Percentiles rank a stretch among this genome's conserved stretches.
These are phyloP conservation scores for Andrena cerasifolii DNA, from an alignment of 1,140 invertebrate species.

Conservation along the genomic window DNA sequence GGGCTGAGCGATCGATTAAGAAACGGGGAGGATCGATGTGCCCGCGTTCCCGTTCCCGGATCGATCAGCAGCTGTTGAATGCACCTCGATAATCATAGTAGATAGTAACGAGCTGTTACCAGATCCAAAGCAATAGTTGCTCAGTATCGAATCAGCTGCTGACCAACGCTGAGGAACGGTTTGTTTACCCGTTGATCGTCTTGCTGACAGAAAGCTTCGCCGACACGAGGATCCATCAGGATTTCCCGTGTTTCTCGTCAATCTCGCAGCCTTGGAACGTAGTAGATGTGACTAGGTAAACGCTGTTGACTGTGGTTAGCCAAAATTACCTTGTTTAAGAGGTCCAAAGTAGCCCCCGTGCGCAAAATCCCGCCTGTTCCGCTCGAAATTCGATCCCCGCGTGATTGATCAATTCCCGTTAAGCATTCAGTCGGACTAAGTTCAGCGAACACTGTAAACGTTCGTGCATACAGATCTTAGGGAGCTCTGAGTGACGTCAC, in stretches of 20 bases:
- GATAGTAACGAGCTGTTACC: conserved; percentile 7
- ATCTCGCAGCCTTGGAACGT: background rate
- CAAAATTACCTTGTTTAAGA: conserved; percentile 27
- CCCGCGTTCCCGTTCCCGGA: background rate
- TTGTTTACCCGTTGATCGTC: no score
- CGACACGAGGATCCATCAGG: no score
- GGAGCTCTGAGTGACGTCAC: no score
- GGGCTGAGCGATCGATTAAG: background rate
- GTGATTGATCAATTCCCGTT: background rate
- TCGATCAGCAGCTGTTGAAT: conserved; percentile 8
- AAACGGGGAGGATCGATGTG: background rate
- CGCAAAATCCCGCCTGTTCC: conserved; percentile 11
- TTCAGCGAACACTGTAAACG: no score
- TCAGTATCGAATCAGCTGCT: conserved; percentile 8
- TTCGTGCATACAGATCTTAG: no score
- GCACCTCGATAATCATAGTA: conserved; percentile 10
- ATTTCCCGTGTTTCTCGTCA: conserved; percentile 3
- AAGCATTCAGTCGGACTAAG: background rate
- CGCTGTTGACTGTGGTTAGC: conserved; percentile 9
- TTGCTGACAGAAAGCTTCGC: no score
- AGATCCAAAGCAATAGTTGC: conserved; percentile 32
- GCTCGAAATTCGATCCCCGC: background rate
- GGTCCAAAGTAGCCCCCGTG: conserved; percentile 31
- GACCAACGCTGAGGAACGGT: background rate
- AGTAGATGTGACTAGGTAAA: conserved; percentile 10